Evolutionary conservation across 2,113 vertebrate species (phyloP), one percentile per base, ranked within the genome.

Genomic region (Zootoca vivipara): DNA sequence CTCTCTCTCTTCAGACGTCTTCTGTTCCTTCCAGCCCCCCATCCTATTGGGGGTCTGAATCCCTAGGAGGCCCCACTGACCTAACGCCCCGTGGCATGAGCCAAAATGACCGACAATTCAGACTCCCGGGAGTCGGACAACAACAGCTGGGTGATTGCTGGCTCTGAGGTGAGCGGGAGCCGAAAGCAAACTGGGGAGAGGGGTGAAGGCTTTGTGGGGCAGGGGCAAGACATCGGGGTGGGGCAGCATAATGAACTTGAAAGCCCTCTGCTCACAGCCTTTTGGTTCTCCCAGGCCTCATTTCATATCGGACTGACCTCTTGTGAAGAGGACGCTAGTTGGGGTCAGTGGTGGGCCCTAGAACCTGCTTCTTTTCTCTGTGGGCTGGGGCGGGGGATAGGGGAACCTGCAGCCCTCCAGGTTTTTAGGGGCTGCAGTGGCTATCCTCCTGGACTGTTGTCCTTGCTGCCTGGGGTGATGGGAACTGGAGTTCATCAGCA

Each of bases 81-180:
- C 2, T 85, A 3, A 8, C 62, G 4, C 79, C 5, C 73, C 0
- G 28, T 33, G 85, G 86, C 74, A 42, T 78, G 81, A 70, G 80
- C 86, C 46, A 15, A 73, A 5, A 97, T 97, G 97, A 93, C 94
- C 0, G 93, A 95, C 70, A 84, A 89, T 6, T 72, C 73, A 0
- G 87, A 90, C 15, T 91, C 91, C 33, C 85, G 92, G 81, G 96
- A 96, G 70, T 85, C 94, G 0, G 96, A 96, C n/a, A 91, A 95
- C 82, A 91, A 94, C 83, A 95, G 92, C 90, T 96, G 96, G 96
- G 96, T 97, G 86, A 93, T 96, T 24, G 91, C 95, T 0, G 95
- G 95, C 28, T 38, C 93, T 0, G 94, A 97, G 97, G 97, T 97
- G 95, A 83, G 89, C 7, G 38, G 5, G 84, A 10, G 1, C 62